Conservation (phyloP, 2,797 vertebrate genomes). For the Acanthiza pusilla region DNA sequence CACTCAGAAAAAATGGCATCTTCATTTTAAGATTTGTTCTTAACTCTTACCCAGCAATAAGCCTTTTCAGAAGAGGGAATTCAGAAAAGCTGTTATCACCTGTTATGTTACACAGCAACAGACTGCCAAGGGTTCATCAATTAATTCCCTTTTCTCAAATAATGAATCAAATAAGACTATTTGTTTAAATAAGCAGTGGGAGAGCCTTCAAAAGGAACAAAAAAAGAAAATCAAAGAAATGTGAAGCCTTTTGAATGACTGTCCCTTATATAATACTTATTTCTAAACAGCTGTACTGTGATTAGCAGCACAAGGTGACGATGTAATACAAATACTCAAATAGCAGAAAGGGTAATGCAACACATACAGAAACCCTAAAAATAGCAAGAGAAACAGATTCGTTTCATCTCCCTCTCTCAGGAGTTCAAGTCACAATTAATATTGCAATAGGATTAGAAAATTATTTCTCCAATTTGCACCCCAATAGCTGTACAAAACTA, state of each 20-base stretch:
- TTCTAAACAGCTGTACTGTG: neutral
- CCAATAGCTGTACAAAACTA: neutral
- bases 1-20: neutral
- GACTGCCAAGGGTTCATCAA: neutral
- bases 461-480: neutral
- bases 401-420: neutral
- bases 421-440: neutral
- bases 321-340: neutral
- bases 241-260: neutral
- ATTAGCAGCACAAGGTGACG: neutral
- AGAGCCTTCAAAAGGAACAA: neutral
- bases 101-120: neutral
- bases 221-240: neutral
- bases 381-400: neutral
- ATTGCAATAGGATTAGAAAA: neutral
- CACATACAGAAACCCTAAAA: neutral
- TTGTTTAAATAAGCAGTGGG: neutral
- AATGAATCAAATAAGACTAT: neutral
- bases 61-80: neutral
- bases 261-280: neutral
- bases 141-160: neutral
- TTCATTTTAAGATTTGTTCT: neutral
- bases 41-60: neutral
- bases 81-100: neutral
- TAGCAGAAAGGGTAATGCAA: neutral